Conservation (phyloP, 2,888 invertebrate genomes). For the Cataglyphis altisquamis region DNA sequence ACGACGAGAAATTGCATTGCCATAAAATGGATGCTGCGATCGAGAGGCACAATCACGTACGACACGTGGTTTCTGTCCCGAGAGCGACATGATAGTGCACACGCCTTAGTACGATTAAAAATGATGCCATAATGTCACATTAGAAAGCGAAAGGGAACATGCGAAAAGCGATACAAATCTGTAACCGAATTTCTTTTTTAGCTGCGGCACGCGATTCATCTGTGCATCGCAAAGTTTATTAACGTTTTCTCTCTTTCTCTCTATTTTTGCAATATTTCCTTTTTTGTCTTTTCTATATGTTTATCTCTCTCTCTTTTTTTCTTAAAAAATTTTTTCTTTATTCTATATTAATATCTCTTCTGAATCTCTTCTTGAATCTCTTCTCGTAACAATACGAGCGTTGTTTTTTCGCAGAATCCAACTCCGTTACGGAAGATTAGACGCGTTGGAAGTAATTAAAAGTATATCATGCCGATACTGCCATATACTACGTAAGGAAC, state of each 20-base stretch:
- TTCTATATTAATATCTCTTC: neutral
- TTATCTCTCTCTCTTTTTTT: neutral
- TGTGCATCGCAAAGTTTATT: conserved; percentile 61
- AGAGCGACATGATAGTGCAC: conserved; percentile 59
- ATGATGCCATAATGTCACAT: conserved; percentile 77
- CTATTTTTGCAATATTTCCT: neutral
- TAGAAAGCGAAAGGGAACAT: conserved; percentile 61
- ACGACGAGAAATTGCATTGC: neutral
- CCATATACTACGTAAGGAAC: conserved; percentile 81
- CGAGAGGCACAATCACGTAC: neutral
- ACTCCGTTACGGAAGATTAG: conserved; percentile 47
- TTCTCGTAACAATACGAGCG: conserved; percentile 23
- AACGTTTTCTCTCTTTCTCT: conserved; percentile 41
- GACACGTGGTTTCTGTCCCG: conserved; percentile 39
- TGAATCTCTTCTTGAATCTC: neutral
- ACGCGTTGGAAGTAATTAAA: conserved; percentile 59
- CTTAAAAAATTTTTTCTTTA: neutral
- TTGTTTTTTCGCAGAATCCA: conserved; percentile 43
- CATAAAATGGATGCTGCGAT: conserved; percentile 17
- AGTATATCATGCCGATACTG: conserved; percentile 83
- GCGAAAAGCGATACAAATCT: conserved; percentile 57
- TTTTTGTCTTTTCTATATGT: neutral
- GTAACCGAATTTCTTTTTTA: conserved; percentile 65
- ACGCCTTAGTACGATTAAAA: conserved; percentile 74
- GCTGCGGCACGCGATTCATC: conserved; percentile 64